These are phyloP conservation scores for Cyphomyrus plagiostoma DNA, from an alignment of 2,113 vertebrate species.

Conservation along the genomic window DNA sequence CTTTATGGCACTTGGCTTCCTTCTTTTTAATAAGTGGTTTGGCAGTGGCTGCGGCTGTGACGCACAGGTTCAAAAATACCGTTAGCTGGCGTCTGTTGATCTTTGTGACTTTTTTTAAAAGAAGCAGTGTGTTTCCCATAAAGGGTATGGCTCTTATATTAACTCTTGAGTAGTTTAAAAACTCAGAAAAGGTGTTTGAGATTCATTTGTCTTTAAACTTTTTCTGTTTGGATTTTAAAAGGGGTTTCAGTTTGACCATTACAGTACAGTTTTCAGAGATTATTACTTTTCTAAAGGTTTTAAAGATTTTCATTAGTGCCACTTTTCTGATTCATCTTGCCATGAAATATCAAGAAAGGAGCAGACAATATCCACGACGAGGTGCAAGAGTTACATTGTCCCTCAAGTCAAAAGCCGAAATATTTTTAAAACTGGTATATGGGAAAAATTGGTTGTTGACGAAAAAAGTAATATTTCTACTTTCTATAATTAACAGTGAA, in stretches of 20 bases:
- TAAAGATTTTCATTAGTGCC: not conserved
- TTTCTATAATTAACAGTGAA: constrained; percentile 31
- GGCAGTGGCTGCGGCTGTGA: constrained; percentile 49
- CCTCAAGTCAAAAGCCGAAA: constrained; percentile 32
- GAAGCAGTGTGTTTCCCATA: constrained; percentile 56
- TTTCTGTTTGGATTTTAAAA: not conserved
- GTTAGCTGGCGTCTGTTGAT: constrained; percentile 55
- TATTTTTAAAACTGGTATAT: constrained; percentile 47
- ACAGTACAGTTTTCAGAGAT: not conserved
- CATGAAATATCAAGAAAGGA: not conserved
- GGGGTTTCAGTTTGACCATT: too few relatives aligned
- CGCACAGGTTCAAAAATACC: constrained; percentile 54
- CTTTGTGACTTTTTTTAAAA: constrained; percentile 48
- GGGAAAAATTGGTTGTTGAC: constrained; percentile 46
- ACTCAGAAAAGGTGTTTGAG: not conserved
- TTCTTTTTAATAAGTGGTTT: constrained; percentile 63
- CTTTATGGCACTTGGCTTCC: constrained; percentile 64
- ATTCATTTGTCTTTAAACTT: not conserved
- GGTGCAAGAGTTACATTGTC: constrained; percentile 50
- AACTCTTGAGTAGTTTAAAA: constrained; percentile 34
- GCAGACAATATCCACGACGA: constrained; percentile 44
- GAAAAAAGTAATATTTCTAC: constrained; percentile 48
- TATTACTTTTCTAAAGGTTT: not conserved
- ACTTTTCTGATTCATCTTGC: not conserved
- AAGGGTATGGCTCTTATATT: constrained; percentile 39